A percentile compares a stretch with the other conserved stretches of the same genome.
These are phyloP conservation scores for Platycercus adscitus DNA, from an alignment of 2,113 vertebrate species.

Conservation along the genomic window DNA sequence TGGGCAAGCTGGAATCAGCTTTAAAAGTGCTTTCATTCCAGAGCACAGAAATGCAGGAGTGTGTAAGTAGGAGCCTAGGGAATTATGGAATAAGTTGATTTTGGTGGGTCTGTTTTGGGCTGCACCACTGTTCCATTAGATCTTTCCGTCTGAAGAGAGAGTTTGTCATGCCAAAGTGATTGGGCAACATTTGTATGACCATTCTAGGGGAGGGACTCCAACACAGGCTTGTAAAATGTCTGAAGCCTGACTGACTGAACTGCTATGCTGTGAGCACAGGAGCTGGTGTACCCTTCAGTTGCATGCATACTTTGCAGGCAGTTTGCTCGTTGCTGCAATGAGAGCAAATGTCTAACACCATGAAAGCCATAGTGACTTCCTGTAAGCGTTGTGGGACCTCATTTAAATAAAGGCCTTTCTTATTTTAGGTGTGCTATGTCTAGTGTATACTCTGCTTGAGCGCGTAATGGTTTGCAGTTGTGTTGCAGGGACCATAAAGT, in stretches of 20 bases:
- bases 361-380: constrained; percentile 1
- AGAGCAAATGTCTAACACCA: not conserved
- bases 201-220: not conserved
- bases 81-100: not conserved
- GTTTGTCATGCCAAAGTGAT: not conserved
- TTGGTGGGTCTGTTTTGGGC: not conserved
- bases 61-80: not conserved
- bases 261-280: not conserved
- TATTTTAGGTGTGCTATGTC: not conserved
- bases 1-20: not conserved
- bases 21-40: not conserved
- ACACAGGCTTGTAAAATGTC: accelerated
- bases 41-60: not conserved
- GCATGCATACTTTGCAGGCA: not conserved
- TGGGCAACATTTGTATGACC: not conserved
- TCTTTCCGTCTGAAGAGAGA: not conserved
- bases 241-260: not conserved
- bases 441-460: not conserved
- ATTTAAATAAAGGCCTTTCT: not conserved
- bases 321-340: not conserved
- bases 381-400: not conserved
- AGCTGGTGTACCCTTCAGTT: not conserved
- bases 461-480: not conserved
- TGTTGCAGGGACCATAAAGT: not conserved
- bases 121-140: not conserved